Evolutionary conservation across 2,113 vertebrate genomes (phyloP), one percentile per base, ranked within the genome.

Genomic region (Colinus virginianus): DNA sequence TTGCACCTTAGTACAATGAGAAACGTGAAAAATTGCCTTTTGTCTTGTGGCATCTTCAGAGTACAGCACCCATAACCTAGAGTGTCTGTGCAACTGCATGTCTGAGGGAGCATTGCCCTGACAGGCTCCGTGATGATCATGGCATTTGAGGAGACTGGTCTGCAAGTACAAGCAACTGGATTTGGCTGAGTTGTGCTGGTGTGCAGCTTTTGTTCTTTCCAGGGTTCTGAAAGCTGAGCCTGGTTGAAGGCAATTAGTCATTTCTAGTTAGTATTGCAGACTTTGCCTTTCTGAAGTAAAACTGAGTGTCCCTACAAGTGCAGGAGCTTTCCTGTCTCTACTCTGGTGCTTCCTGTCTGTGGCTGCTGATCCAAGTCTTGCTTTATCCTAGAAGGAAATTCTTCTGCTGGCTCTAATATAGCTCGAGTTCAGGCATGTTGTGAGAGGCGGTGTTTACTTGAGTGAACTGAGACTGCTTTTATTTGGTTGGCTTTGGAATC

Each of bases 61-160:
- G 45, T n/a, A 11, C 40, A 90, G 64, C n/a, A 40, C n/a, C 26
- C 0, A 0, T 40, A 51, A 21, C 74, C 56, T 38, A 0, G 0
- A 51, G 61, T 28, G 21, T 78, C 80, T 68, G 51, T 84, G 69
- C 46, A 84, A 0, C 42, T 46, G 43, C 28, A 2, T 46, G 49
- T 7, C 7, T 58, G 56, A n/a, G n/a, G 64, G 56, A 78, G 22
- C 46, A 2, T 70, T 88, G 61, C 14, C 64, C 72, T 30, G 23
- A 34, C 68, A 55, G 72, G 79, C 69, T 78, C 59, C 0, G 0
- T 25, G 46, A 53, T 5, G 5, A 51, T 5, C 0, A 0, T 5
- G 19, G 74, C 4, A 0, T 58, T 90, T 67, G 8, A 17, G 68
- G 77, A 91, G 51, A 18, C 55, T 66, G 45, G 23, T 36, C 34